Evolutionary conservation across 2,888 invertebrate species (phyloP), one percentile per base, ranked within the genome.

Genomic region (Carpatolechia fugitivella): DNA sequence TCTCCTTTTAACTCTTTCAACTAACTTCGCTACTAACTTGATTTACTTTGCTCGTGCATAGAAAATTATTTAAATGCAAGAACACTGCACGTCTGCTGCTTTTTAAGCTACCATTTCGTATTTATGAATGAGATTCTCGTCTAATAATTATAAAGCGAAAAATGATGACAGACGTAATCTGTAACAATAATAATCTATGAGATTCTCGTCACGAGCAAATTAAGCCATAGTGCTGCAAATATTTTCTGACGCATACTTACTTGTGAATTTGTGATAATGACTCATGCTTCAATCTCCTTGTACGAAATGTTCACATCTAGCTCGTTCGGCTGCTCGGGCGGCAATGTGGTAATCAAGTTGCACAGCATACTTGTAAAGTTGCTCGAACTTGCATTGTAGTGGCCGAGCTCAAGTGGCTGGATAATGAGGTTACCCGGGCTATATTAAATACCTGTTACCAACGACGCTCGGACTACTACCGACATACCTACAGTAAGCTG

Each of bases 221-320:
- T 13, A 44, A 44, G 44, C 29, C 44, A 44, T 14, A 29, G 24
- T n/a, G 29, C 24, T 13, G 44, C 24, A 44, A 13, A 44, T 29
- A 44, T 29, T 5, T 33, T 44, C 24, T 29, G 44, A 44, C 44
- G 11, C 70, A 24, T 24, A 24, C 24, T 3, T 24, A 24, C 24
- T 4, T 24, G 6, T 24, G 6, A 3, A 24, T 65, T 58, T 47
- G n/a, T n/a, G n/a, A n/a, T 30, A 36, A 60, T 63, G 63, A 66
- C 70, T 67, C 68, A 65, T 60, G 63, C 58, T 58, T 50, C 36
- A 50, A 50, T 50, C 24, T 44, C 44, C 44, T 44, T 44, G 44
- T 44, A 29, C 24, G 20, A 44, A 44, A 38, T 38, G 50, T 38
- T 36, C 50, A 20, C 29, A 50, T 50, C 29, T 38, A 50, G 50